Conservation (phyloP, 2,888 invertebrate genomes). For the Nebria salina region DNA sequence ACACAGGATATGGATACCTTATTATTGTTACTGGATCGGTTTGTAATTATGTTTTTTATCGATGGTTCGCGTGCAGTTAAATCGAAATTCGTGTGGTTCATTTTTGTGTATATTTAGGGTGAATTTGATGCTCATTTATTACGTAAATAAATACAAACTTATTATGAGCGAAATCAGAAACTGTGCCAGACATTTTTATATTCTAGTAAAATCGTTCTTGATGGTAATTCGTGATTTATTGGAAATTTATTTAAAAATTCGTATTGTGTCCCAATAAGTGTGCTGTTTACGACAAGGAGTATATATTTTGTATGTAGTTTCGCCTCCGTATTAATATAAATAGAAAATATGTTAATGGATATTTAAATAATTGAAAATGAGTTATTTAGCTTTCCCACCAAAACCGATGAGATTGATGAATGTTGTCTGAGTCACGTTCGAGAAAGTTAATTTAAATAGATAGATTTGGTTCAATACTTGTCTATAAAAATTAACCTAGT, state of each 20-base stretch:
- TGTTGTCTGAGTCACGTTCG: constrained; percentile 11
- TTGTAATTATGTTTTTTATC: background rate
- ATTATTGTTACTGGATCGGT: background rate
- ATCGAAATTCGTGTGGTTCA: background rate
- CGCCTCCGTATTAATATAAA: background rate
- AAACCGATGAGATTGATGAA: constrained; percentile 8
- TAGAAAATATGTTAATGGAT: background rate
- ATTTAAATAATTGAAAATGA: background rate
- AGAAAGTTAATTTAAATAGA: constrained; percentile 8
- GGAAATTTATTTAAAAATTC: too few species aligned
- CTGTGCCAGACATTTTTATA: too few species aligned
- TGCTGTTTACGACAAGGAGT: too few species aligned
- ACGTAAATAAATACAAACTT: background rate
- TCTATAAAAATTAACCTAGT: constrained; percentile 18
- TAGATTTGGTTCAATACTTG: constrained; percentile 15
- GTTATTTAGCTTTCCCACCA: background rate
- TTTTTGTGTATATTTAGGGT: background rate
- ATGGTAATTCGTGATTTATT: too few species aligned
- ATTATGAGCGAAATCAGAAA: background rate
- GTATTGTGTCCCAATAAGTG: too few species aligned
- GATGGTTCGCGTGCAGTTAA: background rate
- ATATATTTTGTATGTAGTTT: too few species aligned
- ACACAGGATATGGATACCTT: background rate
- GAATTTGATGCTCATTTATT: background rate
- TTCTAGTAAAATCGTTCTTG: too few species aligned